A percentile compares a stretch with the other conserved stretches of the same genome.
These are phyloP conservation scores for Calonectris borealis DNA, from an alignment of 2,113 vertebrate species.

Conservation along the genomic window DNA sequence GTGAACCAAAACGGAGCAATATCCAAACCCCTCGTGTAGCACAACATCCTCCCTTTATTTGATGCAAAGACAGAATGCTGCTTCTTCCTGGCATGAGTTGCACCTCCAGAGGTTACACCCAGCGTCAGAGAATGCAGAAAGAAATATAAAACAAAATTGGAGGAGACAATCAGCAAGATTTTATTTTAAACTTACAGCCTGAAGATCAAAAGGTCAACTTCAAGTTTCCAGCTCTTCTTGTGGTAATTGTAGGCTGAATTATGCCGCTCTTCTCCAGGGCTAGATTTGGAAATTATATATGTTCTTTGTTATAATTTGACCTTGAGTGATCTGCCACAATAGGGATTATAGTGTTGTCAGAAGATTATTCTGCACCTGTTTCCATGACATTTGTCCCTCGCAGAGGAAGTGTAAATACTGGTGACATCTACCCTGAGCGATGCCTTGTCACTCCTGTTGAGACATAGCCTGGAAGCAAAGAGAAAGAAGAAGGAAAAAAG, in stretches of 20 bases:
- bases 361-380: constrained; percentile 54
- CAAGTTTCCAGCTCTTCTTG: neutral
- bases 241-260: neutral
- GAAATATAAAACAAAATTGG: neutral
- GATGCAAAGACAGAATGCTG: neutral
- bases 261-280: neutral
- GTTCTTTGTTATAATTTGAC: constrained; percentile 43
- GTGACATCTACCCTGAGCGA: neutral
- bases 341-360: constrained; percentile 29
- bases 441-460: neutral
- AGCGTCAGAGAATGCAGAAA: neutral
- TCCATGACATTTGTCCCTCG: neutral
- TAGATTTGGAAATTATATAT: neutral
- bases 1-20: neutral
- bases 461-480: neutral
- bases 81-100: neutral
- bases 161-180: neutral
- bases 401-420: constrained; percentile 9
- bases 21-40: neutral
- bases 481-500: neutral
- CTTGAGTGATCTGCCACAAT: constrained; percentile 5
- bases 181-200: neutral
- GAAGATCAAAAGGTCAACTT: constrained; percentile 15
- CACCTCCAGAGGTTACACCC: neutral
- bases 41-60: neutral